Conservation (phyloP, 2,888 invertebrate genomes). For the Mythimna impura region DNA sequence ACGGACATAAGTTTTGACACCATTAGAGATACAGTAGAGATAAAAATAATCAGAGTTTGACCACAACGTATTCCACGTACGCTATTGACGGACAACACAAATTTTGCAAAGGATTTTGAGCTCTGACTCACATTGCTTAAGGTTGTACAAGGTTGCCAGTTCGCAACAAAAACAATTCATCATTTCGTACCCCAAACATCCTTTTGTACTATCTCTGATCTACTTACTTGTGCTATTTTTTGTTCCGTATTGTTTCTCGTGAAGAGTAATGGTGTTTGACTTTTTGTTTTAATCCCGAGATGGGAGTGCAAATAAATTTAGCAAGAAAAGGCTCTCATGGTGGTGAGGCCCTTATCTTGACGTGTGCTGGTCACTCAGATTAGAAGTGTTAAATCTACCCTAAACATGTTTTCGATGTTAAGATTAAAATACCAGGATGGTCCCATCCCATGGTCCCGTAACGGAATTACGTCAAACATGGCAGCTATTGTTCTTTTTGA, state of each 20-base stretch:
- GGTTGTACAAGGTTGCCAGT: constrained; percentile 38
- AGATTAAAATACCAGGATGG: constrained; percentile 66
- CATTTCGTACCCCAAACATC: constrained; percentile 80
- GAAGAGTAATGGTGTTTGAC: constrained; percentile 77
- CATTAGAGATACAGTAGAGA: constrained; percentile 84
- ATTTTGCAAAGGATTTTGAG: constrained; percentile 53
- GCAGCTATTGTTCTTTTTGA: constrained; percentile 57
- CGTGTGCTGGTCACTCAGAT: constrained; percentile 75
- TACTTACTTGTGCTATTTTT: constrained; percentile 84
- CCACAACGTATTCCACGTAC: constrained; percentile 76
- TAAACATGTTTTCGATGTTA: constrained; percentile 75
- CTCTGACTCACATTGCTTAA: constrained; percentile 49
- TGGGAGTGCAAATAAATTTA: constrained; percentile 86
- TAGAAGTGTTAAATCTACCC: constrained; percentile 80
- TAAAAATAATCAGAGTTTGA: constrained; percentile 88
- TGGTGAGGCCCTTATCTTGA: constrained; percentile 79
- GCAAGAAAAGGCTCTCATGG: constrained; percentile 73
- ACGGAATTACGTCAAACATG: constrained; percentile 60
- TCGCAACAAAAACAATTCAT: constrained; percentile 82
- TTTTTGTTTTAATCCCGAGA: constrained; percentile 85
- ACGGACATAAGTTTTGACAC: constrained; percentile 89
- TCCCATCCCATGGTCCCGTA: constrained; percentile 40
- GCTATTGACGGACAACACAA: constrained; percentile 34
- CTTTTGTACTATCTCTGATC: constrained; percentile 88
- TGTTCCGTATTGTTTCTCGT: constrained; percentile 82